Base-by-base conservation (phyloP, 92 coral and sea anemone species). In the Meandrina meandrites region DNA sequence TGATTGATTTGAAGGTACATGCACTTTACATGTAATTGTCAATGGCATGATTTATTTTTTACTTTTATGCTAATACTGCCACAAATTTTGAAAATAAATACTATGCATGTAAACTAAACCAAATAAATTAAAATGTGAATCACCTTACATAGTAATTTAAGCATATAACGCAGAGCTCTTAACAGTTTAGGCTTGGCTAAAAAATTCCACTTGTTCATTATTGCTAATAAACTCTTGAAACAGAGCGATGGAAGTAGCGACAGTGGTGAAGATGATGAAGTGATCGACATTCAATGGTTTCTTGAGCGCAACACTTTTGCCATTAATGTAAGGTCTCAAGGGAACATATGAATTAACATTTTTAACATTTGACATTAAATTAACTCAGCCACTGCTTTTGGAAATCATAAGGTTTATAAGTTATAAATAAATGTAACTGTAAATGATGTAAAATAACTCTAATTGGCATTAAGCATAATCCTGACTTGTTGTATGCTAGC, bases 191-290 rank as follows among this genome's bases (percentile, higher is more conserved):
- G 50, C 32, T 77, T 37, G 19, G 54, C 35, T 19, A 31, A n/a
- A 77, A 24, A 24, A 19, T 27, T 51, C 12, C 24, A 24, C 15
- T 27, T 28, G 90, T 42, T 56, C 15, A 30, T 24, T 66, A 32
- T 70, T 32, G 48, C 28, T 67, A 53, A 69, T 82, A 69, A 82
- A 82, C 86, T 71, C 37, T 84, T 73, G 48, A 18, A 84, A 84
- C 87, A 84, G 87, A 73, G 71, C 37, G 80, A 73, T 9, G 69
- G 60, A 48, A 84, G 87, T 84, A 71, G 22, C 27, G 71, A 74
- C 72, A 84, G 71, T 54, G 87, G 37, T 56, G 80, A 36, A 21
- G 80, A 84, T 74, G 87, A 81, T 62, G 73, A 60, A 8, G 56
- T 34, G 79, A 19, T 73, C 58, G 72, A 84, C 72, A 36, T 84